Evolutionary conservation across 2,888 invertebrate genomes (phyloP).

Genomic region (Agrilus mali): DNA sequence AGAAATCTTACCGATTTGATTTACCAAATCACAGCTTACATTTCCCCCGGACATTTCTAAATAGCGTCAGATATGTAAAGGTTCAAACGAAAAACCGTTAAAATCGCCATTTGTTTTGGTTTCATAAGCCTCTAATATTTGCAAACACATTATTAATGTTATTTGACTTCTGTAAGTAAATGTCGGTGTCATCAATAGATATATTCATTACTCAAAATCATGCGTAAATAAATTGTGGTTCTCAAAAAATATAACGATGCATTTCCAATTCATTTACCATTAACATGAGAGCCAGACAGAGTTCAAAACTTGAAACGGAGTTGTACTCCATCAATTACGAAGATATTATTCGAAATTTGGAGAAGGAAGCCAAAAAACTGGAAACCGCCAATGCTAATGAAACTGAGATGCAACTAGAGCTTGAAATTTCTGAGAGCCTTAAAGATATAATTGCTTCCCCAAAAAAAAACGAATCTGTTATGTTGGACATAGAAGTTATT

Average conservation of each 20-base stretch:
- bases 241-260: too few species aligned
- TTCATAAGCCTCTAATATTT: neutral
- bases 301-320: constrained; percentile 6
- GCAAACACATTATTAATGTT: too few species aligned
- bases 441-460: constrained; percentile 23
- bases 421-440: constrained; percentile 27
- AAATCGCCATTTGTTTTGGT: constrained; percentile 1
- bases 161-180: too few species aligned
- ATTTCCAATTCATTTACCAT: too few species aligned
- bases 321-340: constrained; percentile 7
- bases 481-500: constrained; percentile 29
- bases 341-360: neutral
- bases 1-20: constrained; percentile 13
- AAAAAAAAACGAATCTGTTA: constrained; percentile 20
- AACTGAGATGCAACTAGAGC: constrained; percentile 17
- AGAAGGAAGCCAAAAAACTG: neutral
- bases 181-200: too few species aligned
- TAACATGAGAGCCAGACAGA: too few species aligned
- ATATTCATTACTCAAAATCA: too few species aligned
- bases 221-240: too few species aligned
- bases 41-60: constrained; percentile 15
- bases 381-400: too few species aligned
- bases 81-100: neutral
- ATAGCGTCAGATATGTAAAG: neutral
- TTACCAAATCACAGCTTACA: constrained; percentile 11